Evolutionary conservation across 2,113 vertebrate species (phyloP).

Genomic region (Xiphias gladius): DNA sequence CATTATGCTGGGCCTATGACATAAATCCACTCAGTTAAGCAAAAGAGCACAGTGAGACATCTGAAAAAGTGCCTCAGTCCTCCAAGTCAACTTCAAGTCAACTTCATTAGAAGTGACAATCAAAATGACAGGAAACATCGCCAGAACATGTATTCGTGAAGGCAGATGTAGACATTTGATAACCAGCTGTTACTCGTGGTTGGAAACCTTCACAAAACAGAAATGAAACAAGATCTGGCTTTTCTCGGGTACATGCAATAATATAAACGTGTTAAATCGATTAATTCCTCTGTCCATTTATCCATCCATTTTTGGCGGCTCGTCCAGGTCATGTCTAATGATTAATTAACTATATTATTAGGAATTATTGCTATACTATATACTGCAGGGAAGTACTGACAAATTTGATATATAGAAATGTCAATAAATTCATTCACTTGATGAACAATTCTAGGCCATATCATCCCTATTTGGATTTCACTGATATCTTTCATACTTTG

Average conservation of each 20-base stretch:
- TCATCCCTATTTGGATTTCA: background rate
- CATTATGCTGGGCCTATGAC: background rate
- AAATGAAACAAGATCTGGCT: background rate
- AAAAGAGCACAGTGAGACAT: no score
- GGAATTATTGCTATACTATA: background rate
- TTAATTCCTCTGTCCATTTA: no score
- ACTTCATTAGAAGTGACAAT: no score
- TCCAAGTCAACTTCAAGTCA: no score
- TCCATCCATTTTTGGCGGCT: no score
- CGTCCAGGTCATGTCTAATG: no score
- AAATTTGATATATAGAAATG: background rate
- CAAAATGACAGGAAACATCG: background rate
- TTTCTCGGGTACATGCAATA: no score
- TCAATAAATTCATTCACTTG: background rate
- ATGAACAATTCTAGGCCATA: no score
- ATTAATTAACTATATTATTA: no score
- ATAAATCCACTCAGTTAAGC: background rate
- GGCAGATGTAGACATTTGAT: conserved; percentile 5
- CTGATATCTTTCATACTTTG: background rate
- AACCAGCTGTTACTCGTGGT: background rate
- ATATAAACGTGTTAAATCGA: no score
- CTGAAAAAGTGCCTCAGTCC: no score
- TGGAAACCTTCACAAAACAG: background rate
- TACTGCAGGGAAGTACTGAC: background rate
- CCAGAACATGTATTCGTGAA: background rate